Evolutionary conservation across 2,113 vertebrate species (phyloP).

Genomic region (Machaerirhynchus nigripectus): DNA sequence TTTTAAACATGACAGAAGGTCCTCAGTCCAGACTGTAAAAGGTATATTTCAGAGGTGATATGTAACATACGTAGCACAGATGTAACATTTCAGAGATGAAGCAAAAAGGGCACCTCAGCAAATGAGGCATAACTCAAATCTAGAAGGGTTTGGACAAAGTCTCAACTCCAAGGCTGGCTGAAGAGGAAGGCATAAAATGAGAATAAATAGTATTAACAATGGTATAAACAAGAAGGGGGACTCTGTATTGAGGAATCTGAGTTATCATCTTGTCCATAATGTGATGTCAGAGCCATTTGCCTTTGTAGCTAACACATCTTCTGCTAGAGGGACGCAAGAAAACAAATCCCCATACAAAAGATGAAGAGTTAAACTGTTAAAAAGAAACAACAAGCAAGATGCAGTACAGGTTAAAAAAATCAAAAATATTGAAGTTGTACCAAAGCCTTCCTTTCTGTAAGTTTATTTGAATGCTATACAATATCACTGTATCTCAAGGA

Average conservation of each 20-base stretch:
- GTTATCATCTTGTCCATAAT: not conserved
- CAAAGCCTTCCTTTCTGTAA: not conserved
- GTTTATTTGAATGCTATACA: not conserved
- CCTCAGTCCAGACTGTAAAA: not conserved
- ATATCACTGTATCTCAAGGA: not conserved
- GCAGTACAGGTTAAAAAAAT: not conserved
- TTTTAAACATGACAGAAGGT: not conserved
- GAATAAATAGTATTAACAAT: not conserved
- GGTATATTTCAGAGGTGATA: not conserved
- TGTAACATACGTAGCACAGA: not conserved
- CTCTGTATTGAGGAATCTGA: not conserved
- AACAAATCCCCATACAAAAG: not conserved
- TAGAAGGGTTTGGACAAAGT: not conserved
- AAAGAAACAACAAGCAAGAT: not conserved
- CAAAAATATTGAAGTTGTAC: not conserved
- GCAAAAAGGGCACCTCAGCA: not conserved
- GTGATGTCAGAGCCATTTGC: not conserved
- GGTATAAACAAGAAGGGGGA: not conserved
- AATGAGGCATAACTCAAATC: not conserved
- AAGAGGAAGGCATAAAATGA: not conserved
- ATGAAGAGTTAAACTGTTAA: not conserved
- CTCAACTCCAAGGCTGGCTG: not conserved
- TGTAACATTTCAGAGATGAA: not conserved
- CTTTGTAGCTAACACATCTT: not conserved
- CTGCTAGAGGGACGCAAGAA: not conserved